Conservation (phyloP, 2,888 invertebrate genomes). For the Cataglyphis albicans region DNA sequence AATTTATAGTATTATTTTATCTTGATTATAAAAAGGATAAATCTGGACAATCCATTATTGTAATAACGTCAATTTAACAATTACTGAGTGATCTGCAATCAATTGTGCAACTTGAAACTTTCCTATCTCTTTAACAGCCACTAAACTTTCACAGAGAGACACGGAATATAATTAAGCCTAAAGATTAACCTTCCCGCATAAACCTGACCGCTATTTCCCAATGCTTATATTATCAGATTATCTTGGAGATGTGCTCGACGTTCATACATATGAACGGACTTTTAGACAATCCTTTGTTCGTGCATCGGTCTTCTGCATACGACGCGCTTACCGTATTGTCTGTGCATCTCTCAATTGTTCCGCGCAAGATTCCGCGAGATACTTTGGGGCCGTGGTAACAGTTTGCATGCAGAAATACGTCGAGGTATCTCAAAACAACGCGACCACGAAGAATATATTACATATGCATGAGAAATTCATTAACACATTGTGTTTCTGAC, state of each 20-base stretch:
- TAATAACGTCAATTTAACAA: background rate
- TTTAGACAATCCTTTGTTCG: constrained; percentile 35
- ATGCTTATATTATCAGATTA: constrained; percentile 27
- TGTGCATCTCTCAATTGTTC: constrained; percentile 64
- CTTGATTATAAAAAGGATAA: background rate
- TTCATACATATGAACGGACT: background rate
- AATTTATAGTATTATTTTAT: background rate
- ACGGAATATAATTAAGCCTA: constrained; percentile 20
- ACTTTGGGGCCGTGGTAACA: constrained; percentile 67
- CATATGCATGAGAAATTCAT: constrained; percentile 1
- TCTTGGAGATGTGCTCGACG: constrained; percentile 27
- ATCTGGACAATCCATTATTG: background rate
- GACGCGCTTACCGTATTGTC: constrained; percentile 55
- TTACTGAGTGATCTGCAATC: background rate
- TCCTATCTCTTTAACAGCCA: background rate
- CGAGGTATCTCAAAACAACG: constrained; percentile 37
- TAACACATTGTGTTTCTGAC: constrained; percentile 1
- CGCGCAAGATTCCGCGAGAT: constrained; percentile 51
- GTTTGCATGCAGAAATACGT: constrained; percentile 34
- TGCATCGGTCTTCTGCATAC: constrained; percentile 35
- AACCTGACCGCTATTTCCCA: constrained; percentile 48
- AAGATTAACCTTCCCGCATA: constrained; percentile 36
- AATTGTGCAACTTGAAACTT: constrained; percentile 22
- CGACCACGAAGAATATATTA: background rate
- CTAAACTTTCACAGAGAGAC: background rate